These are phyloP conservation scores for Apostichopus leukothele DNA, from an alignment of 53 echinoderm and acorn worm genomes.

Conservation along the genomic window DNA sequence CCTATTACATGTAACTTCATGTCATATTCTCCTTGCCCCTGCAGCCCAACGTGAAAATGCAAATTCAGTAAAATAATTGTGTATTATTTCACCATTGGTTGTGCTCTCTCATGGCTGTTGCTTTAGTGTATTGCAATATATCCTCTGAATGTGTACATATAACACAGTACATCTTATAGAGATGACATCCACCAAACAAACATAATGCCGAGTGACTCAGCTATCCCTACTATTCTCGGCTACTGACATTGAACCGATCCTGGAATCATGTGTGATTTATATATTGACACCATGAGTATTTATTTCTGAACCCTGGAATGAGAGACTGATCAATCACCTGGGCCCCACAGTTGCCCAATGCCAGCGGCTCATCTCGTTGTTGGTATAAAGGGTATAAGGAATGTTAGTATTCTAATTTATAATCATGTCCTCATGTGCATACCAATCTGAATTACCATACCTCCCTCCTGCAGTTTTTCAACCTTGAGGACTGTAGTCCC, in stretches of 20 bases:
- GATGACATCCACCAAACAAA: background rate
- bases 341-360: background rate
- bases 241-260: background rate
- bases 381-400: background rate
- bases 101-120: too few relatives aligned
- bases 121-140: too few relatives aligned
- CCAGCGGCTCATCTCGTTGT: background rate
- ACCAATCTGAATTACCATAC: background rate
- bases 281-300: background rate
- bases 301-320: background rate
- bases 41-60: too few relatives aligned
- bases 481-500: background rate
- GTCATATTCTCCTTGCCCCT: too few relatives aligned
- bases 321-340: background rate
- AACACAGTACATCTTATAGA: too few relatives aligned
- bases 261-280: background rate
- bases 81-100: too few relatives aligned
- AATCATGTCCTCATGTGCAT: slow-evolving; percentile 3
- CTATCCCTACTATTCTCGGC: background rate
- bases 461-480: background rate
- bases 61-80: too few relatives aligned
- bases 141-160: too few relatives aligned
- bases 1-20: too few relatives aligned
- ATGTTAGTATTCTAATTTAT: slow-evolving; percentile 3
- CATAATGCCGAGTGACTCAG: background rate